A percentile compares a stretch with the other conserved stretches of the same genome.
Conservation (phyloP, 2,113 vertebrate species). For the Petaurus breviceps region DNA sequence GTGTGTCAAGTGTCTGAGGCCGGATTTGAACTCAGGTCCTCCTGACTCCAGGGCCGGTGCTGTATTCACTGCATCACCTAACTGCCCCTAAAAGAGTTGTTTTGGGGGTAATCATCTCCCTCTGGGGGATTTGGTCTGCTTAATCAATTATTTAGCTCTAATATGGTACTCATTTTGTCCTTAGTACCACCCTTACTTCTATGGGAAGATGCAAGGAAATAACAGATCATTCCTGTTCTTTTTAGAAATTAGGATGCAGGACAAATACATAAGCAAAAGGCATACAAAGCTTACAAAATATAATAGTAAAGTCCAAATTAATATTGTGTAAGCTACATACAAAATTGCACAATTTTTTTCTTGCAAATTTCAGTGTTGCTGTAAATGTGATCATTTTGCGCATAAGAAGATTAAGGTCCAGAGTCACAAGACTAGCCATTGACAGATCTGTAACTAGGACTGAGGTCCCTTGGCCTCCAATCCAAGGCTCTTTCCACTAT, state of each 20-base stretch:
- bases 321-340: background rate
- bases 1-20: no score
- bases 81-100: background rate
- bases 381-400: background rate
- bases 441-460: background rate
- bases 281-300: background rate
- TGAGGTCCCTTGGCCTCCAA: background rate
- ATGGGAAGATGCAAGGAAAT: background rate
- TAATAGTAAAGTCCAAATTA: background rate
- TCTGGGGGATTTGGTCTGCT: background rate
- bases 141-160: background rate
- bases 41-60: no score
- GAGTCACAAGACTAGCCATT: background rate
- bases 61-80: no score
- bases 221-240: background rate
- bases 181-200: background rate
- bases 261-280: background rate
- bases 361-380: background rate
- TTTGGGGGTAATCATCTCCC: background rate
- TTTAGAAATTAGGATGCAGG: background rate
- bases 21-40: no score
- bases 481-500: background rate
- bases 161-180: background rate
- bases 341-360: background rate
- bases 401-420: background rate